Base-by-base conservation (phyloP, 2,113 vertebrate species). In the Sinocyclocheilus rhinocerous region DNA sequence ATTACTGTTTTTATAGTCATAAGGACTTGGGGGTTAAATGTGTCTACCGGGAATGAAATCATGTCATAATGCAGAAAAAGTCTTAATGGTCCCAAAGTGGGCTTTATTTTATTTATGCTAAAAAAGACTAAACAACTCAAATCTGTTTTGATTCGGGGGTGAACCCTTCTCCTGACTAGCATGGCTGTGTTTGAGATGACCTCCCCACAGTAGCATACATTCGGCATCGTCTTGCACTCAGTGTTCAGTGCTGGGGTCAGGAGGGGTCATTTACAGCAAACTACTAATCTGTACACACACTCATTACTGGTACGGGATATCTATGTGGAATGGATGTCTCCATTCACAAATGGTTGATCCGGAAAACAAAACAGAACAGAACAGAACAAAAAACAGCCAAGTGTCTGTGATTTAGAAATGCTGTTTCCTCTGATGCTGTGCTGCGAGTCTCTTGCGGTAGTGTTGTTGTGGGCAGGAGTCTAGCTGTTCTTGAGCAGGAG, bases 401-500 rank as follows among this genome's bases (percentile, higher is more conserved):
- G 55, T 24, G 81, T 50, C 36, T 29, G 59, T 45, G 63, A 6
- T 18, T 4, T 15, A 8, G 4, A 15, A 52, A 5, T 0, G 13
- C 15, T 4, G 13, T 52, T 2, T 45, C 7, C 8, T 2, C 9
- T 45, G 42, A 8, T 10, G 2, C 42, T 45, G 7, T 13, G 2
- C 77, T 36, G 36, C 36, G 4, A 36, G 36, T 36, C 36, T 36
- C 36, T 36, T 36, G 36, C 36, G 36, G 36, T 36, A 36, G 42
- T 16, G n/a, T 45, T 79, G 82, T 70, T 73, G 65, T 2, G 4
- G 4, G 4, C 50, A 16, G 52, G 45, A 12, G 39, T 88, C 95
- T 96, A 97, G 95, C 96, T 97, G 96, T 96, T 96, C 92, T 96
- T 96, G 69, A 97, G 94, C 93, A 96, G 94, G 2, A 95, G 93